phyloP scores from a whole-genome alignment of 2,888 invertebrate species.

The Holacanthella duospinosa region DNA sequence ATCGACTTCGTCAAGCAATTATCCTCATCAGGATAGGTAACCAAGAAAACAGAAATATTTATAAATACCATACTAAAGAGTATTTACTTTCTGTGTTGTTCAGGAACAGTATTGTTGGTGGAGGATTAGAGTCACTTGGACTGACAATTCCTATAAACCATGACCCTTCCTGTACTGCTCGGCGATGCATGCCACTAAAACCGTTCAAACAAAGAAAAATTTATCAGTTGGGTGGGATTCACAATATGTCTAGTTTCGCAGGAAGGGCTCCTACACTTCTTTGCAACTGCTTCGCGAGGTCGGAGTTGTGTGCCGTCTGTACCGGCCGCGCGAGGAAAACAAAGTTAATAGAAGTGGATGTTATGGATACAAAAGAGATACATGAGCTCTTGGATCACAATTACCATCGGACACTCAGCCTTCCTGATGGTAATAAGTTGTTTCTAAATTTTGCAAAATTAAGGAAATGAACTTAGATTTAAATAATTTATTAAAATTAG shows the following conservation, averaged over 20 bases:
- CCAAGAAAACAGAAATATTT: no score
- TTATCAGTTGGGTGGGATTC: conserved; percentile 30
- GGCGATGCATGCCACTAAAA: conserved; percentile 26
- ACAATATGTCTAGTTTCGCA: conserved; percentile 23
- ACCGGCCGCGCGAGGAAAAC: conserved; percentile 23
- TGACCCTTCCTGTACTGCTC: conserved; percentile 17
- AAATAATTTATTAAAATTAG: background rate
- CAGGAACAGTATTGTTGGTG: conserved; percentile 11
- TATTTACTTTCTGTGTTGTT: no score
- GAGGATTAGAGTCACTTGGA: conserved; percentile 20
- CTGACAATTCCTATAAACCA: conserved; percentile 18
- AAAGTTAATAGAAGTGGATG: conserved; percentile 17
- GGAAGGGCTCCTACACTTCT: conserved; percentile 17
- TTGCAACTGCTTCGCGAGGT: conserved; percentile 27
- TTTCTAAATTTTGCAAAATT: background rate
- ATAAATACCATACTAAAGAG: no score
- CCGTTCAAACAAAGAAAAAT: conserved; percentile 28
- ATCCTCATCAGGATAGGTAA: no score
- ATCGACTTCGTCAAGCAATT: no score
- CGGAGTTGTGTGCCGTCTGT: conserved; percentile 28
- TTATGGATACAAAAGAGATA: conserved; percentile 19
- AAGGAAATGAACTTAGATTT: background rate
- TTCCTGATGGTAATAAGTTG: conserved; percentile 26
- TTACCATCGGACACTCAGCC: conserved; percentile 24
- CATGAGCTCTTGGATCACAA: conserved; percentile 23